Conservation (phyloP, 2,113 vertebrate species). For the Oceanites oceanicus region DNA sequence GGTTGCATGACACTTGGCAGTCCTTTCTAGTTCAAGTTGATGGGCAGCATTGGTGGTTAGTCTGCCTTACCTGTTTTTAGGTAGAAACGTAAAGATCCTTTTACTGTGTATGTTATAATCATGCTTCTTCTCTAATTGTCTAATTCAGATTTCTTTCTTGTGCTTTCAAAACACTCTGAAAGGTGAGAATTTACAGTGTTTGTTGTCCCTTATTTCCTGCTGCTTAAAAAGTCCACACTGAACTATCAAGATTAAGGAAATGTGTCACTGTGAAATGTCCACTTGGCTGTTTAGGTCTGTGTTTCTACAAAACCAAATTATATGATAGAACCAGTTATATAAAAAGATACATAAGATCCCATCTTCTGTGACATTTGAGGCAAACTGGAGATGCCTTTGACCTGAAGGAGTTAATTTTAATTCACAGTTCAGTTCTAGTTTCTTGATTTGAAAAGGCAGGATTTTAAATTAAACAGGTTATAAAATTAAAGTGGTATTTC, state of each 20-base stretch:
- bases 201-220: background rate
- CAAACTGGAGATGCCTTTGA: background rate
- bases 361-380: background rate
- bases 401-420: background rate
- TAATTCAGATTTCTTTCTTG: background rate
- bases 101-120: accelerated
- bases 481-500: background rate
- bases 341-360: background rate
- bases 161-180: background rate
- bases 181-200: background rate
- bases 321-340: background rate
- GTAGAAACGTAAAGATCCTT: background rate
- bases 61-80: background rate
- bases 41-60: background rate
- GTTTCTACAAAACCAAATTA: background rate
- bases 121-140: background rate
- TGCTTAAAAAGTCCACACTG: background rate
- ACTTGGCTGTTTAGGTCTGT: background rate
- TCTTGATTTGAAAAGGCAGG: background rate
- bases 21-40: background rate
- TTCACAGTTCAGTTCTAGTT: background rate
- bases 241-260: background rate
- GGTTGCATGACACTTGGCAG: background rate
- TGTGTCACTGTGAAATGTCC: background rate
- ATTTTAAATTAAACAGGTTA: background rate